Evolutionary conservation across 1,140 invertebrate genomes (phyloP), one percentile per base, ranked within the genome.

Genomic region (Meloidogyne hapla): DNA sequence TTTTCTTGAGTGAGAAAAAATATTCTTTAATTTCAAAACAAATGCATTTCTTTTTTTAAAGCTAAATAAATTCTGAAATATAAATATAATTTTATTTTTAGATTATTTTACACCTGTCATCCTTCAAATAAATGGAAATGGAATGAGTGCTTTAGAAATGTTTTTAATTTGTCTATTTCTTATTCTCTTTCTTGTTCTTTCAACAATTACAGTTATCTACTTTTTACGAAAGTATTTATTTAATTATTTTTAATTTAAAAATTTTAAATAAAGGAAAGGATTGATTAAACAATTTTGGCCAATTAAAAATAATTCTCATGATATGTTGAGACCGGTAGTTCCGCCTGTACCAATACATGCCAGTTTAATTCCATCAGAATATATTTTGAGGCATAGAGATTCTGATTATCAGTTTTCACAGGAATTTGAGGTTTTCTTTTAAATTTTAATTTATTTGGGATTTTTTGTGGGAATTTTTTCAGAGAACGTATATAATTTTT

Each of bases 291-390:
- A 66, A 45, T 68, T 85, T 33, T 85, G 83, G n/a, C 71, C 77
- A 18, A 40, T 73, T n/a, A 84, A 81, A 45, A 83, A 84, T 62
- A 69, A 72, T 25, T 56, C 65, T 26, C 81, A 85, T 38, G 23
- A 69, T 4, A 64, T 81, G 28, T 18, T 85, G 10, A 68, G 67
- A 26, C 82, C 83, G n/a, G 61, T 65, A 23, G 71, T 81, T 66
- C 84, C 71, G 45, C 77, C 77, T 5, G 40, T 67, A 38, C 84
- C 85, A 12, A 87, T 86, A 72, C 68, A 75, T 48, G 80, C 83
- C 13, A 83, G 85, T n/a, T 80, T 87, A 62, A 75, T 86, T 26
- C 78, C 85, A 13, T 73, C 70, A 8, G 85, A 86, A 75, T 86
- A 82, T 65, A 70, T 83, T 28, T 76, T 87, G 42, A 69, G 83